Base-by-base conservation (phyloP, 1,140 invertebrate species). In the Meteorus sp. region DNA sequence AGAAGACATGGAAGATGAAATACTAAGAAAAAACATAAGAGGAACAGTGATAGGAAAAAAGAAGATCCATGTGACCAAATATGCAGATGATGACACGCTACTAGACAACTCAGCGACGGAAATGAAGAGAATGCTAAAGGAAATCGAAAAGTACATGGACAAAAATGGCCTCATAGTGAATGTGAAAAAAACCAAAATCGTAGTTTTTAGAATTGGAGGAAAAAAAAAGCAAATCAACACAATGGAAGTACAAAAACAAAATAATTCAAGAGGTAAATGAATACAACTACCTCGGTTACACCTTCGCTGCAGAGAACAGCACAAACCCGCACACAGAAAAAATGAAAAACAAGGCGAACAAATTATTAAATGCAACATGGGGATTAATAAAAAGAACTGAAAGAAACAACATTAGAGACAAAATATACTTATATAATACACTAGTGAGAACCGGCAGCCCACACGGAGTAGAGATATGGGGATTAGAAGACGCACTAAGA, bases 1-100 rank as follows among this genome's bases (percentile, higher is more conserved):
- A 17, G 37, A 61, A 22, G 54, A 61, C 17, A 13, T 61, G 2
- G 60, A 61, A 9, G 6, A 56, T 11, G 25, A 56, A 37, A 44
- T 35, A 48, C 25, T 41, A 22, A 41, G 20, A 9, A 55, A n/a
- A 15, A 15, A 15, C 3, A 13, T n/a, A 15, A 13, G 35, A 39
- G 11, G 35, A 8, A 39, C 35, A 13, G 35, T 39, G 13, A 39
- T 39, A 5, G 35, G 35, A 3, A 15, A 15, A 3, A 39, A 7
- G 13, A 39, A 39, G 15, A 39, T 39, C 3, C 15, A 5, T 13
- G 35, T 13, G 3, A n/a, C 13, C 3, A 39, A 39, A 15, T 39
- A 39, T 11, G 35, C 35, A 5, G 35, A 39, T 39, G 35, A 39
- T 15, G 13, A n/a, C 3, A 13, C 3, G 15, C 8, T 39, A 11